Base-by-base conservation (phyloP, 92 coral and sea anemone species). In the Epizoanthus illoricatus region DNA sequence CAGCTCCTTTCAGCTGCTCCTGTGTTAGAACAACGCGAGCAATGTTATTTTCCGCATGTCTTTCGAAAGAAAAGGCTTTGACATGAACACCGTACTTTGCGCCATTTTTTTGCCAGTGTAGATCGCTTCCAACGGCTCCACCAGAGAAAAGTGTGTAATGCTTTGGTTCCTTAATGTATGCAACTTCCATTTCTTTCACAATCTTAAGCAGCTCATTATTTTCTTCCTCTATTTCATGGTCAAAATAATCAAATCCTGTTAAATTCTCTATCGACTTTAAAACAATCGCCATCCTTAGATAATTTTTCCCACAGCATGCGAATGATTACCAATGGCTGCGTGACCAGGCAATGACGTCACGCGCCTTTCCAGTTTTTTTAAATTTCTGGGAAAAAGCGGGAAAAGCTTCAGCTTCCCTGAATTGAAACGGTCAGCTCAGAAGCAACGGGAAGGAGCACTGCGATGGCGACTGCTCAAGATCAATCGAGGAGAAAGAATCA, bases 81-180 rank as follows among this genome's bases (percentile, higher is more conserved):
- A 88, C 81, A 7, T 65, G 57, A 54, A 88, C 80, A 1, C 88
- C 90, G 15, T 42, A 84, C 43, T 78, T 78, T 75, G 88, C 76
- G 76, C 88, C 87, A 40, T 70, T 67, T n/a, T 78, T 55, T 64
- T 88, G 85, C 90, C 90, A 88, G 65, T 49, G 73, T 52, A 42
- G 4, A 47, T 88, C 90, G 64, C 90, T 87, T 7, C 91, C 91
- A 12, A 2, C 10, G 4, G 91, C 91, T 78, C 86, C 91, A 21
- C 91, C 91, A 36, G 88, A 84, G 61, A 84, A 88, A 12, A 88
- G 88, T 28, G 88, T 88, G 82, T 85, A 88, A 69, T 84, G 81
- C 63, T 43, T 65, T 28, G 91, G 91, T 10, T 88, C 65, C 18
- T 82, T 64, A 23, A 73, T 7, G 54, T 65, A 85, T 56, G 5